Percentiles rank a stretch among this genome's conserved stretches.
phyloP scores from a whole-genome alignment of 2,888 invertebrate genomes.

The Synergus japonicus region DNA sequence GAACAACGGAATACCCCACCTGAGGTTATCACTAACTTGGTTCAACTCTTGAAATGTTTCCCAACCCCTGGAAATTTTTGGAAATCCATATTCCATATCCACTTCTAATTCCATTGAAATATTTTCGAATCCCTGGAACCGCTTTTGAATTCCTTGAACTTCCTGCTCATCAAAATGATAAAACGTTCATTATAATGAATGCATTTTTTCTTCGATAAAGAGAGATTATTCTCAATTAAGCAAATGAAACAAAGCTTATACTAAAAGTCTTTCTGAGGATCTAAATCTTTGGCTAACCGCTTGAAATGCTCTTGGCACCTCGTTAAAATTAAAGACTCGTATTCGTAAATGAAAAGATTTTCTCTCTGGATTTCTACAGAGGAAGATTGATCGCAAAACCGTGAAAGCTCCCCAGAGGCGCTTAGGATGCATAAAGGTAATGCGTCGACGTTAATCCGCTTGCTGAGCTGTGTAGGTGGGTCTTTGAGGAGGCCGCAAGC shows the following conservation, averaged over 20 bases:
- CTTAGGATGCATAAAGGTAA: slow-evolving; percentile 49
- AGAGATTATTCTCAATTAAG: neutral
- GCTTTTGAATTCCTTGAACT: too few relatives aligned
- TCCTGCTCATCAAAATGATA: too few relatives aligned
- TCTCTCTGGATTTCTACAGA: neutral
- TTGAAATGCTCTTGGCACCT: neutral
- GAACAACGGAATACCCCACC: too few relatives aligned
- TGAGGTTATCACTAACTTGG: too few relatives aligned
- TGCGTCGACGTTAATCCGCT: slow-evolving; percentile 64
- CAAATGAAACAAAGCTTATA: neutral
- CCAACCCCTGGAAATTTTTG: too few relatives aligned
- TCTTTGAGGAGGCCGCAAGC: slow-evolving; percentile 62
- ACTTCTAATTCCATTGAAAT: too few relatives aligned
- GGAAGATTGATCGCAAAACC: neutral
- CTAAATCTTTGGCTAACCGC: neutral
- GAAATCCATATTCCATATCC: too few relatives aligned
- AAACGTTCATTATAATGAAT: neutral
- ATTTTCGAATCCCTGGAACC: too few relatives aligned
- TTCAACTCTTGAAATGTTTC: too few relatives aligned
- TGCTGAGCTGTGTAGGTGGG: slow-evolving; percentile 57
- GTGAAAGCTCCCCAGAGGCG: neutral
- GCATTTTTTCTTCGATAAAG: neutral
- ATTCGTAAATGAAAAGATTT: neutral
- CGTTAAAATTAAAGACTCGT: neutral
- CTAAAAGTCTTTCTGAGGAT: neutral